Evolutionary conservation across 2,797 vertebrate genomes (phyloP), one percentile per base, ranked within the genome.

Genomic region (Coccyzus lansbergi): DNA sequence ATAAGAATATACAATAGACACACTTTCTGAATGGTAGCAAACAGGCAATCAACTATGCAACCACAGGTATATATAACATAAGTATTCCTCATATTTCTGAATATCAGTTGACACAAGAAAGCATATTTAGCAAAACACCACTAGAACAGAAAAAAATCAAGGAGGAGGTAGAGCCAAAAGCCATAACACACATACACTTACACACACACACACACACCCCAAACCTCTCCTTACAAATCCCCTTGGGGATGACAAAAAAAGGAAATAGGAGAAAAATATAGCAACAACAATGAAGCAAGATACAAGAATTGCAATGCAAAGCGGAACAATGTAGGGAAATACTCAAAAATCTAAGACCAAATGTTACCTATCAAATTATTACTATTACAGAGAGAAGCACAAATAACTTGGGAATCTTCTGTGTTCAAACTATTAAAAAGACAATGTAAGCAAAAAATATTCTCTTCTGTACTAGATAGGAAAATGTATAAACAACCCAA

Each of bases 171-270:
- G 10, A 63, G 8, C 15, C 6, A 42, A 59, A 85, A 83, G 12
- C 3, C 20, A 55, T 15, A n/a, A 0, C 0, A 33, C 2, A 25
- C 24, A 21, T 12, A 24, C 48, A 6, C 15, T n/a, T n/a, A n/a
- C n/a, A n/a, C n/a, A n/a, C n/a, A 15, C 28, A 53, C 11, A 17
- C 13, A 19, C 10, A 18, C 5, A 34, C 14, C 24, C 25, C 3
- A 0, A 5, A 4, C 14, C 28, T 12, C 31, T 29, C 12, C 12
- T 48, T 49, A 48, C 12, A 16, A 58, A 63, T 31, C 3, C 8
- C 48, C 7, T n/a, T 28, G 49, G 3, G 1, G 29, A 46, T 8
- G 2, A 38, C 25, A 46, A 33, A 31, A 33, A 33, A 33, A 33
- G 13, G 17, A 80, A 76, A 60, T 7, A 36, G 1, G 10, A 58